Conservation (phyloP, 2,797 vertebrate genomes). For the Sphaeramia orbicularis region DNA sequence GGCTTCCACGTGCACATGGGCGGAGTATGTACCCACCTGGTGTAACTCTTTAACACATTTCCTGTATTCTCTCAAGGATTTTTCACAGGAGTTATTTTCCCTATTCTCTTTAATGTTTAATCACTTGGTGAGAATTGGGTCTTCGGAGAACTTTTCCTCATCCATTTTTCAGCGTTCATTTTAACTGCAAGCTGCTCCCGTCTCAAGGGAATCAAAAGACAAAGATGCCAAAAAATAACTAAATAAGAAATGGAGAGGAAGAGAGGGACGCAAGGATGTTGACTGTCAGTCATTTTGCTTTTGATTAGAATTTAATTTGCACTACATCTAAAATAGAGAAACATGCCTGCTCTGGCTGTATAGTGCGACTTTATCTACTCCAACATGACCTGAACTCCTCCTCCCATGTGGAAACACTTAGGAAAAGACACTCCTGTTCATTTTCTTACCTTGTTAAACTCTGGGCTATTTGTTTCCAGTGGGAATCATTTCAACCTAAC, state of each 20-base stretch:
- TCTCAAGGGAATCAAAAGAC: constrained; percentile 72
- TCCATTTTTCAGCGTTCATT: constrained; percentile 79
- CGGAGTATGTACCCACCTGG: constrained; percentile 57
- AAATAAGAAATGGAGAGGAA: constrained; percentile 62
- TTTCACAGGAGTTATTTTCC: constrained; percentile 71
- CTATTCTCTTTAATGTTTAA: constrained; percentile 77
- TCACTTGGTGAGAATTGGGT: constrained; percentile 70
- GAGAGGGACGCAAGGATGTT: constrained; percentile 15
- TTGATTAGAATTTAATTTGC: constrained; percentile 57
- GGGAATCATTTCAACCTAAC: no score
- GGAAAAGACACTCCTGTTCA: background rate
- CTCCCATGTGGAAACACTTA: background rate
- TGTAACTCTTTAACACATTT: constrained; percentile 61
- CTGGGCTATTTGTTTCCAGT: no score
- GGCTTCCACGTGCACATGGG: constrained; percentile 37
- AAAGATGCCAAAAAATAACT: constrained; percentile 66
- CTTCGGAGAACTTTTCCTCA: constrained; percentile 72
- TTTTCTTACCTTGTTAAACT: no score
- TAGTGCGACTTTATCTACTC: background rate
- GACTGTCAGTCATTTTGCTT: constrained; percentile 68
- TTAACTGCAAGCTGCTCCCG: constrained; percentile 60
- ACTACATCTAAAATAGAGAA: constrained; percentile 27
- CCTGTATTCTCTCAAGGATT: constrained; percentile 66
- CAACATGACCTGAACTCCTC: constrained; percentile 9
- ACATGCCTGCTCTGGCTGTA: background rate